Evolutionary conservation across 2,797 vertebrate species (phyloP).

Genomic region (Parambassis ranga): DNA sequence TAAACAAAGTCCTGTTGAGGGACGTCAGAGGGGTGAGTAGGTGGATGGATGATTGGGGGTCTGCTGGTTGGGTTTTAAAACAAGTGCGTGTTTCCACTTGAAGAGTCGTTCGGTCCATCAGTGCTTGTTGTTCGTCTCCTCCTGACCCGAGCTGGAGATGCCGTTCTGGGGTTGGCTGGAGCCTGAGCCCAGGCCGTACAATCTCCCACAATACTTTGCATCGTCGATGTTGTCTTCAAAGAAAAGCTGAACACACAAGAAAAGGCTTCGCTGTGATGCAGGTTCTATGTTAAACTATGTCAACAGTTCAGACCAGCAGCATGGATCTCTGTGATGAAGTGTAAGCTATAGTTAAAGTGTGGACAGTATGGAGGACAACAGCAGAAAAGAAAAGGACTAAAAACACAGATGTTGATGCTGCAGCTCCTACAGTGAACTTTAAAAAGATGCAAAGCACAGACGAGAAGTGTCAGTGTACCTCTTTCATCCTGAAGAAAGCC

Average conservation of each 20-base stretch:
- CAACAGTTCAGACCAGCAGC: too few relatives aligned
- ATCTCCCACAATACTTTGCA: slow-evolving; percentile 96
- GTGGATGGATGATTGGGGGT: too few relatives aligned
- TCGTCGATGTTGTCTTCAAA: slow-evolving; percentile 99
- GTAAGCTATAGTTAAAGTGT: too few relatives aligned
- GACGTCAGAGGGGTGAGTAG: not conserved
- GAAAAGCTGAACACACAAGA: slow-evolving; percentile 83
- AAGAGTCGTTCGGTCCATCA: slow-evolving; percentile 60
- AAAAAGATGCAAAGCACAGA: too few relatives aligned
- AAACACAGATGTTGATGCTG: too few relatives aligned
- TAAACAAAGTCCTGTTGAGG: slow-evolving; percentile 22
- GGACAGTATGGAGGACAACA: too few relatives aligned
- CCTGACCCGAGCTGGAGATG: slow-evolving; percentile 79
- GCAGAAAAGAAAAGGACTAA: too few relatives aligned
- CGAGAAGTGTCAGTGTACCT: slow-evolving; percentile 75
- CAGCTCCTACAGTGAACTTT: not conserved
- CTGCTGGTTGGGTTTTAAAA: slow-evolving; percentile 78
- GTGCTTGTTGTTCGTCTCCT: slow-evolving; percentile 90
- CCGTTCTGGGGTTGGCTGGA: slow-evolving; percentile 94
- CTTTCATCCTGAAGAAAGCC: slow-evolving; percentile 99
- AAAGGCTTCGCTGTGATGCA: not conserved
- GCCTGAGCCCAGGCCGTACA: slow-evolving; percentile 96
- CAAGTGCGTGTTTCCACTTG: slow-evolving; percentile 67
- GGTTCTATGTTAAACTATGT: too few relatives aligned
- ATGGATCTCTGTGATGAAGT: too few relatives aligned